Evolutionary conservation across 2,888 invertebrate genomes (phyloP), one percentile per base, ranked within the genome.

Genomic region (Craniophora ligustri): DNA sequence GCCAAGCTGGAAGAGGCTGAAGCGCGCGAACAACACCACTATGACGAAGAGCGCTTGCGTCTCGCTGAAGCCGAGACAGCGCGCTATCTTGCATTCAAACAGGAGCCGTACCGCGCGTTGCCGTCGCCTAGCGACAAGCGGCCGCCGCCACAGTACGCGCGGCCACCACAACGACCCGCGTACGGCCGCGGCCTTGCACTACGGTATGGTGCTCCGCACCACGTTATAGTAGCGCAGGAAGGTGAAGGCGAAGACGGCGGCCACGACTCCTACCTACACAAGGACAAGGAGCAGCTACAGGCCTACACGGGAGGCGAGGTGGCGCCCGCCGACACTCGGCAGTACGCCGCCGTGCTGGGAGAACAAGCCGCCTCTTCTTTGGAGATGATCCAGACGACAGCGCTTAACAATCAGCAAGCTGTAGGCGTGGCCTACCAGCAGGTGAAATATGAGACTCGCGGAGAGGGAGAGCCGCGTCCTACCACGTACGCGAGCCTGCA

Each of bases 401-500:
- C 88, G 13, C 80, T 89, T n/a, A 78, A 77, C 71, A 83, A 86
- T 67, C 92, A 94, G 57, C 92, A 94, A 50, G 79, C 85, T 61
- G 88, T 86, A 40, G 84, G 93, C 56, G 81, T 89, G 31, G 82
- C 91, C 50, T 94, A 91, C 59, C 91, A 90, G 66, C 92, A 81
- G 55, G 87, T 90, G 39, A 94, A 91, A 72, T 94, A 94, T 80
- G 87, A 94, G 84, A 69, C 91, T 67, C 86, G 94, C 56, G 79
- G 76, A 23, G 82, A 93, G 61, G 79, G 83, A 14, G 85, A 90
- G 56, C 84, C 84, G 31, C 86, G 89, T n/a, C 81, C 87, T 31
- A 87, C 81, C 35, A 95, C 94, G 15, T 95, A 95, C 72, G 95
- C 95, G 0, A 95, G 95, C 66, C 83, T 96, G 60, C 95, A 96